Conservation (phyloP, 1,140 invertebrate species). For the Drosophila persimilis region DNA sequence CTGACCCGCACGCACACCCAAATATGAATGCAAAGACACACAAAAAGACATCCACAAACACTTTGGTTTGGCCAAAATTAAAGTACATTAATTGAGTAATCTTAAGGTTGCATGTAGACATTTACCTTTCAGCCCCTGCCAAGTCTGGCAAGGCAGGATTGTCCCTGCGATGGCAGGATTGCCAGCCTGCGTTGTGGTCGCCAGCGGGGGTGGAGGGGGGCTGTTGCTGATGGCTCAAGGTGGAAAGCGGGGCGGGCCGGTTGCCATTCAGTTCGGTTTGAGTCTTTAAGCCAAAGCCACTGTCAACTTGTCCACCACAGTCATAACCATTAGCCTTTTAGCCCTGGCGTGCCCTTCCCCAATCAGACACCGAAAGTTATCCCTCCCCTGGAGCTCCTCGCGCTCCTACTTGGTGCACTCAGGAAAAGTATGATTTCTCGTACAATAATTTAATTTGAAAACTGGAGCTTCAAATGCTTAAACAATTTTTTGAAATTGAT, state of each 20-base stretch:
- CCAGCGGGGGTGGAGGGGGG: background rate
- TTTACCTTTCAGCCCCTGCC: slow-evolving; percentile 61
- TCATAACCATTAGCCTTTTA: slow-evolving; percentile 81
- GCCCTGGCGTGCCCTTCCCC: slow-evolving; percentile 72
- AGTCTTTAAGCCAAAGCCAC: slow-evolving; percentile 62
- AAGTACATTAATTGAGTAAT: slow-evolving; percentile 80
- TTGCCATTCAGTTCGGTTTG: slow-evolving; percentile 2
- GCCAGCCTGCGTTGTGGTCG: slow-evolving; percentile 17
- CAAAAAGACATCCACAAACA: background rate
- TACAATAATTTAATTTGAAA: too few relatives aligned
- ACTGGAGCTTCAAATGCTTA: too few relatives aligned
- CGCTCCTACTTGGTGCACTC: too few relatives aligned
- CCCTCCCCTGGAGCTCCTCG: background rate
- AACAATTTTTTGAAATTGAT: too few relatives aligned
- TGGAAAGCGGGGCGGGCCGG: background rate
- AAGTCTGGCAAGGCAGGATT: slow-evolving; percentile 41
- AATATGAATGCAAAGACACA: background rate
- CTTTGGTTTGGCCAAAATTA: slow-evolving; percentile 23
- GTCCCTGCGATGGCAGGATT: slow-evolving; percentile 18
- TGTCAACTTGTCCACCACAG: slow-evolving; percentile 78
- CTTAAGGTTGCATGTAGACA: slow-evolving; percentile 62
- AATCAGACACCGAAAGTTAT: slow-evolving; percentile 73
- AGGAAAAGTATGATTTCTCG: too few relatives aligned
- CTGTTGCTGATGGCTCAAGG: background rate
- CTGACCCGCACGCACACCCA: too few relatives aligned